These are phyloP conservation scores for Matsumurasca onukii DNA, from an alignment of 1,140 invertebrate species.

Conservation along the genomic window DNA sequence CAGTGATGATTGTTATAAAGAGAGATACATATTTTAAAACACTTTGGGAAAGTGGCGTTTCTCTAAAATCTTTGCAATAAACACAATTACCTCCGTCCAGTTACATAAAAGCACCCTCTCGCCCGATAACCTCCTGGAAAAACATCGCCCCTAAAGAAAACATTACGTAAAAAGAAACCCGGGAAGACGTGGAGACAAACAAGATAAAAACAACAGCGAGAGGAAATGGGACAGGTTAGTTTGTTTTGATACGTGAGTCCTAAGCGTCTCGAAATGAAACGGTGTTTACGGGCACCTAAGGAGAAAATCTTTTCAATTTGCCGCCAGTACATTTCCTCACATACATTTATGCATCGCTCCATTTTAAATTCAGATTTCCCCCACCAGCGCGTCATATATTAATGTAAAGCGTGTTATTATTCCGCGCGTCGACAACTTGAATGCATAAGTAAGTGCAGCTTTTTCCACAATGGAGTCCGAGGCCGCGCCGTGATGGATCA, in stretches of 20 bases:
- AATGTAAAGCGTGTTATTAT: slow-evolving; percentile 56
- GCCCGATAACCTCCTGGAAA: background rate
- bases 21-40: no score
- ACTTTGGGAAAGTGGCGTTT: no score
- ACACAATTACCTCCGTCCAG: no score
- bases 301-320: slow-evolving; percentile 28
- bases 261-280: slow-evolving; percentile 19
- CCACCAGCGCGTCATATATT: slow-evolving; percentile 50
- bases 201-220: slow-evolving; percentile 17
- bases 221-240: slow-evolving; percentile 11
- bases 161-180: background rate
- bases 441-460: slow-evolving; percentile 52
- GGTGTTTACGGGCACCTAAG: slow-evolving; percentile 23
- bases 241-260: slow-evolving; percentile 14
- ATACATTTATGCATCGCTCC: slow-evolving; percentile 42
- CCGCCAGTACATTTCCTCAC: slow-evolving; percentile 33
- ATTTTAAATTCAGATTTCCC: slow-evolving; percentile 46
- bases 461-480: slow-evolving; percentile 33
- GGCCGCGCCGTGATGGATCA: slow-evolving; percentile 39
- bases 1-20: no score
- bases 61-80: no score
- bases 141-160: slow-evolving; percentile 13
- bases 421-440: slow-evolving; percentile 54
- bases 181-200: slow-evolving; percentile 3
- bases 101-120: background rate